Evolutionary conservation across 1,140 invertebrate species (phyloP).

Genomic region (Drosophila orosa): DNA sequence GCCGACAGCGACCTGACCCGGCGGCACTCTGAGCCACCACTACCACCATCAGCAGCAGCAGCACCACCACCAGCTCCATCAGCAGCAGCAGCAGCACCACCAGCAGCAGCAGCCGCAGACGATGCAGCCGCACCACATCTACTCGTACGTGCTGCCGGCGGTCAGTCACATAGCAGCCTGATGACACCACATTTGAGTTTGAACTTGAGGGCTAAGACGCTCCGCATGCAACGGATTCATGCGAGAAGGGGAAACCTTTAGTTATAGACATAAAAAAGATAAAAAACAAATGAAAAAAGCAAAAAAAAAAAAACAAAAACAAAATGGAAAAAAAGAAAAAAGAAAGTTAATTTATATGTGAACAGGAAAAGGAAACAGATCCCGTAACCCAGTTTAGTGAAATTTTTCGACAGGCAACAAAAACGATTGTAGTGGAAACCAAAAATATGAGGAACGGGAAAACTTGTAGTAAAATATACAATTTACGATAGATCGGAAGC

Average conservation of each 20-base stretch:
- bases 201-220: conserved; percentile 54
- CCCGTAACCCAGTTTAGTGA: conserved; percentile 79
- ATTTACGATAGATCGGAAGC: conserved; percentile 68
- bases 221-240: conserved; percentile 77
- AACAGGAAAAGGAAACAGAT: conserved; percentile 27
- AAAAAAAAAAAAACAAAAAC: conserved; percentile 44
- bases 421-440: conserved; percentile 57
- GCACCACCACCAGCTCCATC: conserved; percentile 46
- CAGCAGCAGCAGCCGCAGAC: conserved; percentile 53
- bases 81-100: conserved; percentile 52
- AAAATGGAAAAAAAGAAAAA: conserved; percentile 51
- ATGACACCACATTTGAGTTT: conserved; percentile 67
- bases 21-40: conserved; percentile 56
- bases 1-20: conserved; percentile 84
- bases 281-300: conserved; percentile 32
- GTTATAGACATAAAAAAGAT: conserved; percentile 58
- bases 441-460: conserved; percentile 49
- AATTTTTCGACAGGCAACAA: conserved; percentile 73
- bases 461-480: conserved; percentile 82
- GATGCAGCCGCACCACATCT: conserved; percentile 66
- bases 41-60: conserved; percentile 39
- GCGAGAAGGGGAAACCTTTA: conserved; percentile 69
- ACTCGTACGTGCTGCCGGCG: conserved; percentile 79
- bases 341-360: conserved; percentile 56
- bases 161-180: conserved; percentile 76